These are phyloP conservation scores for Lutraria rhynchaena DNA, from an alignment of 1,140 invertebrate species.

Conservation along the genomic window DNA sequence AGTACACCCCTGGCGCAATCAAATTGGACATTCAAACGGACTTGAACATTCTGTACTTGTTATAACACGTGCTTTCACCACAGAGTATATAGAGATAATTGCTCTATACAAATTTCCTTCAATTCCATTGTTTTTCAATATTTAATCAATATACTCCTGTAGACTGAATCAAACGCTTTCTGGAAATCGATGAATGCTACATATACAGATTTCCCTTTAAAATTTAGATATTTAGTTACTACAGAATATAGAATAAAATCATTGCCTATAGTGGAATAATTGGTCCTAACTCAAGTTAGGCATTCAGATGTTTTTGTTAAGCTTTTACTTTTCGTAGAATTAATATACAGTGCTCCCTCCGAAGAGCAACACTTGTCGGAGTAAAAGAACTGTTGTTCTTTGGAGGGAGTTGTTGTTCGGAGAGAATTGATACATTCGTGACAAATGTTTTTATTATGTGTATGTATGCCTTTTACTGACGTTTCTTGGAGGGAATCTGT, in stretches of 20 bases:
- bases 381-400: too few species aligned
- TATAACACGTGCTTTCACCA: conserved; percentile 8
- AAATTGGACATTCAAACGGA: not conserved
- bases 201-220: not conserved
- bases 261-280: not conserved
- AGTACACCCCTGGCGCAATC: conserved; percentile 4
- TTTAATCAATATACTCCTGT: not conserved
- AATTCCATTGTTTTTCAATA: not conserved
- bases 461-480: too few species aligned
- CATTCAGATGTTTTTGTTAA: not conserved
- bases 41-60: not conserved
- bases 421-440: too few species aligned
- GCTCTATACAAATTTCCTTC: not conserved
- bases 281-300: not conserved
- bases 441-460: too few species aligned
- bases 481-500: too few species aligned
- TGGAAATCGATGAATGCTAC: too few species aligned
- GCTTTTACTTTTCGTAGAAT: not conserved
- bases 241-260: conserved; percentile 3
- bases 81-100: not conserved
- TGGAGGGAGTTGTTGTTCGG: too few species aligned
- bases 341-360: too few species aligned
- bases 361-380: too few species aligned
- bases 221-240: not conserved
- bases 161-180: too few species aligned